Base-by-base conservation (phyloP, 2,888 invertebrate species). In the Drosophila parthenogenetica region DNA sequence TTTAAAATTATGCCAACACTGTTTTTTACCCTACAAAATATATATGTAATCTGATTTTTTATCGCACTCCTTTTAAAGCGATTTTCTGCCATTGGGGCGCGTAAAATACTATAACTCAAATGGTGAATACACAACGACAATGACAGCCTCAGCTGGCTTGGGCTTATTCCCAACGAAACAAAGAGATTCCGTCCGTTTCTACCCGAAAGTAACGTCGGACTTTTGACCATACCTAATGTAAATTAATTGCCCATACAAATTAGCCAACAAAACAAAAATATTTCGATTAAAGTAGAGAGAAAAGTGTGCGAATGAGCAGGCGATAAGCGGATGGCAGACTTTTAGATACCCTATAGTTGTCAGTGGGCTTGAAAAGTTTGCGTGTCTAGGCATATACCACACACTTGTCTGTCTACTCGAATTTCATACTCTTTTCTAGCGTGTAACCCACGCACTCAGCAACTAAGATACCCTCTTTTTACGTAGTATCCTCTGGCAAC, bases 201-300 rank as follows among this genome's bases (percentile, higher is more conserved):
- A 13, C 16, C 29, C 40, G 11, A 5, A 22, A 8, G 11, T 8
- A 35, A 32, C 37, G 32, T 32, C 13, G n/a, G 25, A 53, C 25
- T 17, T 8, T 8, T 8, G 53, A 39, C 74, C 65, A 51, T 71
- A 64, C 48, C 77, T 77, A 77, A 79, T 79, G 63, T 65, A 80
- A 87, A 84, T 86, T 84, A 87, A 87, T 82, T 86, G 84, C 64
- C 69, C 64, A 72, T 72, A 70, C 78, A 87, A 87, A 87, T 88
- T 87, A 87, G 83, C 61, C 39, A 63, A 42, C 29, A 64, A 69
- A 72, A 81, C 65, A 63, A 70, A 65, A 67, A 53, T 73, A 54
- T 68, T 73, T 81, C 75, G 81, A 70, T 74, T 64, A 51, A 55
- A 57, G 39, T n/a, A 17, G 14, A 46, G 19, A 43, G 37, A 58